A percentile compares a stretch with the other conserved stretches of the same genome.
Conservation (phyloP, 2,113 vertebrate species). For the Planiliza haematocheilus region DNA sequence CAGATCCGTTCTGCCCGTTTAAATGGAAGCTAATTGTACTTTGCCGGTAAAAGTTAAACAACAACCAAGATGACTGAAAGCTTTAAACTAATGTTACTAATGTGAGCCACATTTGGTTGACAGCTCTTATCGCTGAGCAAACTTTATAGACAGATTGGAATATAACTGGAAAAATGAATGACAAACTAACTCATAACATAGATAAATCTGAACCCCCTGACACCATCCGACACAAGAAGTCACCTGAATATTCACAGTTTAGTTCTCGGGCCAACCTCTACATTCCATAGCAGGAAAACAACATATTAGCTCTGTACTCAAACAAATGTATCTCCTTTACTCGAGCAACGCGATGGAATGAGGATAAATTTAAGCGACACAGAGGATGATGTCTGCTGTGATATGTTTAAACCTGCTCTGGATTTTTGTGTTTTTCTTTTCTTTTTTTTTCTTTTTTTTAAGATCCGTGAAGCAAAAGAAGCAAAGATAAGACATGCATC, state of each 20-base stretch:
- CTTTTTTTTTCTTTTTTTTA: slow-evolving; percentile 2
- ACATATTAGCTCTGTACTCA: slow-evolving; percentile 15
- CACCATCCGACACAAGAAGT: too few species aligned
- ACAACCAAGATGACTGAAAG: too few species aligned
- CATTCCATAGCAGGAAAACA: slow-evolving; percentile 19
- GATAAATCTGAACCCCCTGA: too few species aligned
- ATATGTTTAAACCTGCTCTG: slow-evolving; percentile 28
- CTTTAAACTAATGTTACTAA: neutral
- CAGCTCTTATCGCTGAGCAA: slow-evolving; percentile 16
- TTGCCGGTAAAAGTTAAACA: too few species aligned
- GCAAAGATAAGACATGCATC: slow-evolving; percentile 47
- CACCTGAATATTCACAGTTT: too few species aligned
- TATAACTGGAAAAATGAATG: too few species aligned
- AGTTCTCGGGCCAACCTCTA: slow-evolving; percentile 16
- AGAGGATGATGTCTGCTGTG: slow-evolving; percentile 12
- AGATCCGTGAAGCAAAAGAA: slow-evolving; percentile 27
- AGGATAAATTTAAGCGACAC: slow-evolving; percentile 31
- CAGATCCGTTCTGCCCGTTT: too few species aligned
- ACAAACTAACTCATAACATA: too few species aligned
- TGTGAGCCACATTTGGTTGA: neutral
- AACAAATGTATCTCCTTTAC: slow-evolving; percentile 15
- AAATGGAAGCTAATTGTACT: too few species aligned
- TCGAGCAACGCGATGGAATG: slow-evolving; percentile 29
- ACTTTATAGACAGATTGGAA: too few species aligned
- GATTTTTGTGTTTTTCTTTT: too few species aligned